Evolutionary conservation across 1,140 invertebrate species (phyloP).

Genomic region (Aphidius gifuensis): DNA sequence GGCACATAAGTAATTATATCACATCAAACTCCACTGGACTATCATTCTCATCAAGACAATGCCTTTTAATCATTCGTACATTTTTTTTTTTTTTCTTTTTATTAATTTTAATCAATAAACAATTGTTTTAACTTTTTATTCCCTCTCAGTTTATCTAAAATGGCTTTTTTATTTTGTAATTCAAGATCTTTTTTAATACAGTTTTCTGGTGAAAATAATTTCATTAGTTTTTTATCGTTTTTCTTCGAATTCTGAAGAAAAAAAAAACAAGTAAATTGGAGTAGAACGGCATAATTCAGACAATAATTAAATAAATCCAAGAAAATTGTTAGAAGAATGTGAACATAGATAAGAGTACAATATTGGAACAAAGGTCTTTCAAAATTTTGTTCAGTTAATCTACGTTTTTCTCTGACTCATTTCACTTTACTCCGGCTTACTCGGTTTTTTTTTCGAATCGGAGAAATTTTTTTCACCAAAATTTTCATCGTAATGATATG

Average conservation of each 20-base stretch:
- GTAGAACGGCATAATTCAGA: no score
- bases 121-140: background rate
- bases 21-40: conserved; percentile 41
- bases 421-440: background rate
- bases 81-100: background rate
- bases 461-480: background rate
- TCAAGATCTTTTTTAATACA: no score
- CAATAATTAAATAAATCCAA: no score
- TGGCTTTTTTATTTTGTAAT: no score
- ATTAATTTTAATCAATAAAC: background rate
- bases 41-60: conserved; percentile 27
- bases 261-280: no score
- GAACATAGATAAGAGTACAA: no score
- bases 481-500: conserved; percentile 25
- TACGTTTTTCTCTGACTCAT: conserved; percentile 10
- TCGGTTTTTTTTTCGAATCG: conserved; percentile 6
- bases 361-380: no score
- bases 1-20: conserved; percentile 51
- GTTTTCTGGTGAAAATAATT: no score
- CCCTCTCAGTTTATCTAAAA: no score
- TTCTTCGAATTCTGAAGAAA: no score
- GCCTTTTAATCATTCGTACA: conserved; percentile 2
- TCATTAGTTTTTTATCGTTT: no score
- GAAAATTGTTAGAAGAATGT: no score
- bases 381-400: background rate